These are phyloP conservation scores for Notocelia uddmanniana DNA, from an alignment of 2,888 invertebrate species.

Conservation along the genomic window DNA sequence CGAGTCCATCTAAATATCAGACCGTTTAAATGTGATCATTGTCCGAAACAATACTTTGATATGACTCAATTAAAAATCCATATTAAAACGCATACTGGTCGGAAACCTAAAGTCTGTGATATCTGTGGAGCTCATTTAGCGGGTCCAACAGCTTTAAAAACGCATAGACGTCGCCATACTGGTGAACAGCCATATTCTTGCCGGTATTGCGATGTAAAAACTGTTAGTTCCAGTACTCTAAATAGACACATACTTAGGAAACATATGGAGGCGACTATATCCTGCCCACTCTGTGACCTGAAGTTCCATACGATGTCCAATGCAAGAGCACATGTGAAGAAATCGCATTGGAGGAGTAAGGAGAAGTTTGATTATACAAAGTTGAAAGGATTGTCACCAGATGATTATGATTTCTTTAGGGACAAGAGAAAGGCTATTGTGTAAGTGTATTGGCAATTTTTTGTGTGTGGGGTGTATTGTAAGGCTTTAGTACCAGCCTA, in stretches of 20 bases:
- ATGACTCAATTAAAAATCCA: conserved; percentile 30
- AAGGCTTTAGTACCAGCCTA: too few species aligned
- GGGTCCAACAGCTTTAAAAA: conserved; percentile 36
- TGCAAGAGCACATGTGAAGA: conserved; percentile 31
- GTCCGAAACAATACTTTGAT: conserved; percentile 32
- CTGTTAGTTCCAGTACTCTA: conserved; percentile 8
- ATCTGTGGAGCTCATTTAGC: conserved; percentile 36
- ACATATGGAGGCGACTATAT: conserved; percentile 33
- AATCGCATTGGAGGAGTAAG: conserved; percentile 40
- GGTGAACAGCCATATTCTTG: conserved; percentile 38
- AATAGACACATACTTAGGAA: conserved; percentile 36
- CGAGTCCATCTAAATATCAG: conserved; percentile 30
- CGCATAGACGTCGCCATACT: conserved; percentile 32
- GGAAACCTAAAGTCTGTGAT: conserved; percentile 35
- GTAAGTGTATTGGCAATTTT: too few species aligned
- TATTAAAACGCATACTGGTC: conserved; percentile 31
- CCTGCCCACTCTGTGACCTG: conserved; percentile 26
- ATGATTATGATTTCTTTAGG: conserved; percentile 42
- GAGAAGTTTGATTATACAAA: conserved; percentile 43
- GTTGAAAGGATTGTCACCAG: conserved; percentile 23
- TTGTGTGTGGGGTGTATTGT: too few species aligned
- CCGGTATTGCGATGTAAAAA: conserved; percentile 27
- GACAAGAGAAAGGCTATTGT: conserved; percentile 37
- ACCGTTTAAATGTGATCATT: conserved; percentile 35
- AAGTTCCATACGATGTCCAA: conserved; percentile 37